These are phyloP conservation scores for Chaetogeoica ovagalla DNA, from an alignment of 2,888 invertebrate genomes.

Conservation along the genomic window DNA sequence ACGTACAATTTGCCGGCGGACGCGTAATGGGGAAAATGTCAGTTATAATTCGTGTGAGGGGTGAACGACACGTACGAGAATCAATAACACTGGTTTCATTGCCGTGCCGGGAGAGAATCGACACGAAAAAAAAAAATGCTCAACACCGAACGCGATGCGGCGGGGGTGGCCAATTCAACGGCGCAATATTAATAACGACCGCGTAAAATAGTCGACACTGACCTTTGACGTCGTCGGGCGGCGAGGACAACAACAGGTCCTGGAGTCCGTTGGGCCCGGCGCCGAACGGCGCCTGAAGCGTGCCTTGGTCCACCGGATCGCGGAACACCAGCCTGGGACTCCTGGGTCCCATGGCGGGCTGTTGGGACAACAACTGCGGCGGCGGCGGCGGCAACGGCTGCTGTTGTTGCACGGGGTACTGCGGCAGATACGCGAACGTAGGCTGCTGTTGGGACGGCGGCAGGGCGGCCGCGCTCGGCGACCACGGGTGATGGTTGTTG, in stretches of 20 bases:
- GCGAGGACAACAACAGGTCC: constrained; percentile 51
- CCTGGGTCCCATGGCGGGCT: constrained; percentile 57
- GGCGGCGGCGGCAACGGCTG: constrained; percentile 29
- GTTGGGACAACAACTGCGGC: constrained; percentile 29
- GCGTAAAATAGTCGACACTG: background rate
- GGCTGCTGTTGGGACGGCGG: constrained; percentile 35
- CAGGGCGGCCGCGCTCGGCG: constrained; percentile 38
- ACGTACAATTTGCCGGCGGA: no score
- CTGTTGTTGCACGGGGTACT: constrained; percentile 42
- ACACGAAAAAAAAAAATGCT: no score
- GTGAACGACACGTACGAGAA: no score
- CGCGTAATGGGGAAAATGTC: no score
- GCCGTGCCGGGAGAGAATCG: no score
- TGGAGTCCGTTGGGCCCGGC: constrained; percentile 53
- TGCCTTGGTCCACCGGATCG: constrained; percentile 57
- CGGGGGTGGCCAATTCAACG: no score
- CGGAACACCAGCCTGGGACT: constrained; percentile 58
- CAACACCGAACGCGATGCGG: no score
- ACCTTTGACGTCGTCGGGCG: constrained; percentile 54
- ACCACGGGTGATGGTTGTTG: constrained; percentile 18
- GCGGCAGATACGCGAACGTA: constrained; percentile 41
- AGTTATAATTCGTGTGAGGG: no score
- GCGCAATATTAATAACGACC: background rate
- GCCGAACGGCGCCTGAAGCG: constrained; percentile 56
- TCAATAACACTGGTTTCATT: no score